Percentiles rank a stretch among this genome's conserved stretches.
phyloP scores from a whole-genome alignment of 2,888 invertebrate species.

The Agriopis aurantiaria region DNA sequence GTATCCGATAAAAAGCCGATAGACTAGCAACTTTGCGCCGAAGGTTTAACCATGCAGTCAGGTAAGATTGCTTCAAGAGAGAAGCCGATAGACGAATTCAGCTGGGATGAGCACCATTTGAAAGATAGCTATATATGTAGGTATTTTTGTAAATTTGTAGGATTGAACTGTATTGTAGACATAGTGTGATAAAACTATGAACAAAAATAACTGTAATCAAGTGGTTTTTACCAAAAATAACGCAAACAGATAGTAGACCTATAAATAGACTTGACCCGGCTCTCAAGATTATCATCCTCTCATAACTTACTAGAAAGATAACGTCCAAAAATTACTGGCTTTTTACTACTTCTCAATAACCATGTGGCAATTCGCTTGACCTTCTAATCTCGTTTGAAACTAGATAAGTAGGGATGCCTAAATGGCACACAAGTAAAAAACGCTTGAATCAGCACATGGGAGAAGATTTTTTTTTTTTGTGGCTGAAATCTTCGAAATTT shows the following conservation, averaged over 20 bases:
- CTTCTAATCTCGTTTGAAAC: slow-evolving; percentile 5
- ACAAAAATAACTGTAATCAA: neutral
- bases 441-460: neutral
- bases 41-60: too few species aligned
- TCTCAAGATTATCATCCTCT: slow-evolving; percentile 8
- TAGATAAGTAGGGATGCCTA: neutral
- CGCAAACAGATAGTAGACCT: neutral
- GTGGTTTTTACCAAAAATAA: slow-evolving; percentile 14
- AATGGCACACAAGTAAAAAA: neutral
- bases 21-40: too few species aligned
- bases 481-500: too few species aligned
- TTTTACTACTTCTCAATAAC: neutral
- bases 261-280: slow-evolving; percentile 10
- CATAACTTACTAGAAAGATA: slow-evolving; percentile 1
- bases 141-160: too few species aligned
- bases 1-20: too few species aligned
- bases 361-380: neutral
- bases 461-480: neutral
- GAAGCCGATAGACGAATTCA: too few species aligned
- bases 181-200: neutral
- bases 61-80: too few species aligned
- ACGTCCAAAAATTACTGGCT: neutral
- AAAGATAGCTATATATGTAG: too few species aligned
- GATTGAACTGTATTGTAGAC: too few species aligned
- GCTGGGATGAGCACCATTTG: too few species aligned